A percentile compares a stretch with the other conserved stretches of the same genome.
phyloP scores from a whole-genome alignment of 1,140 invertebrate genomes.

The Saccostrea cuccullata region DNA sequence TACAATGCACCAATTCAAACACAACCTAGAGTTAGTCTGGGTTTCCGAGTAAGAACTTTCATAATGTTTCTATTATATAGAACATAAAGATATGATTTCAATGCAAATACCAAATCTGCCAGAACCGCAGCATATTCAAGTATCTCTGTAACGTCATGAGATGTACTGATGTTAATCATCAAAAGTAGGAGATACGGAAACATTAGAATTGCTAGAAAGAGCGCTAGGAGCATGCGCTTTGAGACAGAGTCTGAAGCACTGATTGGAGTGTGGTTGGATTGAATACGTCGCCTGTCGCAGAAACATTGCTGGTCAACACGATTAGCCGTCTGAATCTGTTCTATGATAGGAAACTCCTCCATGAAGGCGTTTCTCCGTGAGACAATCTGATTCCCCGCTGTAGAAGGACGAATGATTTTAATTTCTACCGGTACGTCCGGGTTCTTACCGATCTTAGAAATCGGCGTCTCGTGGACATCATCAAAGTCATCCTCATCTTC shows the following conservation, averaged over 20 bases:
- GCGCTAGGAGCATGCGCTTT: conserved; percentile 7
- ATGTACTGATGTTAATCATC: not conserved
- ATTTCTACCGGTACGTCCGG: conserved; percentile 10
- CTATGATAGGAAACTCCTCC: conserved; percentile 3
- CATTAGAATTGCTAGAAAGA: conserved; percentile 6
- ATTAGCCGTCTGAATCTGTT: conserved; percentile 14
- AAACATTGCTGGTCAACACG: not conserved
- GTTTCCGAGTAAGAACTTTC: conserved; percentile 13
- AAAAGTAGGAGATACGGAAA: not conserved
- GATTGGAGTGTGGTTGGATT: not conserved
- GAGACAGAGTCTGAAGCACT: conserved; percentile 7
- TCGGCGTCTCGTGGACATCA: not conserved
- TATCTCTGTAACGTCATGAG: not conserved
- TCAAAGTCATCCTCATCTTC: conserved; percentile 7
- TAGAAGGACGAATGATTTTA: conserved; percentile 20
- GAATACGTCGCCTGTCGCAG: not conserved
- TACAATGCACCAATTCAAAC: not conserved
- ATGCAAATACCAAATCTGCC: not conserved
- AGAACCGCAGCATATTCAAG: not conserved
- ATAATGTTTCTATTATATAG: conserved; percentile 23
- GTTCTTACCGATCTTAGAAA: not conserved
- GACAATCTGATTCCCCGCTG: conserved; percentile 14
- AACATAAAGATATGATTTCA: conserved; percentile 4
- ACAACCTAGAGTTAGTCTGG: not conserved
- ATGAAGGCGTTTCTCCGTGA: conserved; percentile 6